Evolutionary conservation across 2,888 invertebrate genomes (phyloP).

Genomic region (Epiblema foenella): DNA sequence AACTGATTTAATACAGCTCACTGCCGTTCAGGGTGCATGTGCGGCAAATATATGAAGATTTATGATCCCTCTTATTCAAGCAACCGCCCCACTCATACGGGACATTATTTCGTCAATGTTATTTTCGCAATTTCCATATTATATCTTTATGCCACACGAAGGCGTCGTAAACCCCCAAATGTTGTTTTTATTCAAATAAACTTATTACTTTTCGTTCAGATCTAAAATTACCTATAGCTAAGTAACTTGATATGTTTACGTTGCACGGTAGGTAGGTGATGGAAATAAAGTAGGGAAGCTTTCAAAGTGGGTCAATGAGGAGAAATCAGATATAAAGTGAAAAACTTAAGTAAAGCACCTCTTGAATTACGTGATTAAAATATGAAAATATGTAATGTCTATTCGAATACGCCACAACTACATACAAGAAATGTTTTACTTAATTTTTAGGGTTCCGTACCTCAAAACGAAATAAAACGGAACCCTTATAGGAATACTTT

Average conservation of each 20-base stretch:
- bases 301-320: too few species aligned
- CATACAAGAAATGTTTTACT: too few species aligned
- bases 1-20: background rate
- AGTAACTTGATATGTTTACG: background rate
- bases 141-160: conserved; percentile 57
- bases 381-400: too few species aligned
- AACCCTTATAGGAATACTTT: too few species aligned
- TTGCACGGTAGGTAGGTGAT: too few species aligned
- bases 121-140: conserved; percentile 63
- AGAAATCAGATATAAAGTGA: too few species aligned
- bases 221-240: background rate
- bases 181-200: conserved; percentile 6
- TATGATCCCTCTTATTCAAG: conserved; percentile 32
- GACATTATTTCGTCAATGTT: conserved; percentile 60
- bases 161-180: conserved; percentile 1
- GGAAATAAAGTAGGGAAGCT: too few species aligned
- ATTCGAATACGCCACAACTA: too few species aligned
- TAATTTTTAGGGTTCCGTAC: too few species aligned
- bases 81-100: conserved; percentile 50
- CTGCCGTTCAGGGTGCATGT: conserved; percentile 5
- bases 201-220: conserved; percentile 13
- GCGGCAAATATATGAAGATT: conserved; percentile 31
- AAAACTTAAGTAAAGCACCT: too few species aligned
- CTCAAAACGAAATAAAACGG: too few species aligned
- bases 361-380: too few species aligned